phyloP scores from a whole-genome alignment of 1,140 invertebrate species.

The Anastrepha obliqua region DNA sequence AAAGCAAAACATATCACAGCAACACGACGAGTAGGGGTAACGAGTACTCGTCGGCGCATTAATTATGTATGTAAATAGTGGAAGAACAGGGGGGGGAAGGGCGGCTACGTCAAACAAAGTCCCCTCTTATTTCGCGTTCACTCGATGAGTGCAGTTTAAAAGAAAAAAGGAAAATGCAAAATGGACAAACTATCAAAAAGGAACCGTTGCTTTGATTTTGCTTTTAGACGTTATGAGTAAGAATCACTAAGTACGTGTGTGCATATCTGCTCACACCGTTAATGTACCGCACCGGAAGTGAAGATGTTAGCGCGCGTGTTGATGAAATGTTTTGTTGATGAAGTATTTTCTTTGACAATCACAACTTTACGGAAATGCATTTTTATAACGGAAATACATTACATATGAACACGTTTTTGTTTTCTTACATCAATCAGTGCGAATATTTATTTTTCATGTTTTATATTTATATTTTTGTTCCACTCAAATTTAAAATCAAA shows the following conservation, averaged over 20 bases:
- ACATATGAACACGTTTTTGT: too few relatives aligned
- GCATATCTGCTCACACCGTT: neutral
- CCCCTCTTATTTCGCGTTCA: neutral
- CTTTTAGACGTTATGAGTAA: neutral
- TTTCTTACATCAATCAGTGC: neutral
- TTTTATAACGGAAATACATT: neutral
- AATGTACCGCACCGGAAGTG: neutral
- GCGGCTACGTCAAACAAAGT: slow-evolving; percentile 34
- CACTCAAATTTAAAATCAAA: neutral
- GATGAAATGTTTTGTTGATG: neutral
- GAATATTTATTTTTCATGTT: neutral
- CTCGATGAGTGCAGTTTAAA: slow-evolving; percentile 30
- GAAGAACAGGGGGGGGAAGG: neutral
- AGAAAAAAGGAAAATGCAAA: neutral
- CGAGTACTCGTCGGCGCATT: slow-evolving; percentile 25
- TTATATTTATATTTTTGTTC: neutral
- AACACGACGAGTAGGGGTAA: neutral
- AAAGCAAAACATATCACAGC: neutral
- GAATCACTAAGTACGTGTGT: neutral
- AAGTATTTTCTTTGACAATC: neutral
- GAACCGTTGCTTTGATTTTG: neutral
- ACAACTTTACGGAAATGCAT: neutral
- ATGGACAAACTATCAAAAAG: slow-evolving; percentile 45
- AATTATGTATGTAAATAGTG: slow-evolving; percentile 31
- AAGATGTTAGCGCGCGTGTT: neutral